Percentiles rank a stretch among this genome's conserved stretches.
Evolutionary conservation across 1,140 invertebrate species (phyloP).

Genomic region (Andrena cerasifolii): DNA sequence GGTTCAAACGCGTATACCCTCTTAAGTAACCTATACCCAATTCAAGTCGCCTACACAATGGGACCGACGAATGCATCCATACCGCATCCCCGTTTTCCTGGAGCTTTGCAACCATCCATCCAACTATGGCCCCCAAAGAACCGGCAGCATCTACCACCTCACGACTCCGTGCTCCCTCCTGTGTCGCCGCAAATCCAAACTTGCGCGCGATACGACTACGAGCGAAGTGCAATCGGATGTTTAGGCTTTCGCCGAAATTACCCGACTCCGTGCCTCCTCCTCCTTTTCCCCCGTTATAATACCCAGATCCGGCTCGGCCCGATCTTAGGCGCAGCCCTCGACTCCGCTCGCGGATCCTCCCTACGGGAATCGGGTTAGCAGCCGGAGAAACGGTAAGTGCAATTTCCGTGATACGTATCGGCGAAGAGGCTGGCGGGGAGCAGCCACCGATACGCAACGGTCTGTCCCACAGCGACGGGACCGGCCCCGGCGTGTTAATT

Average conservation of each 20-base stretch:
- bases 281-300: conserved; percentile 9
- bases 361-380: conserved; percentile 68
- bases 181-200: background rate
- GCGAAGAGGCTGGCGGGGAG: background rate
- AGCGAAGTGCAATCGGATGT: conserved; percentile 38
- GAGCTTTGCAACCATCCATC: too few species aligned
- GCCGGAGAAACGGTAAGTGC: conserved; percentile 68
- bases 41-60: too few species aligned
- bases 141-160: too few species aligned
- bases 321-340: conserved; percentile 2
- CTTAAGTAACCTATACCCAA: too few species aligned
- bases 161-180: background rate
- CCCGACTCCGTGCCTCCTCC: background rate
- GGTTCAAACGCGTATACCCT: too few species aligned
- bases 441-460: conserved; percentile 50
- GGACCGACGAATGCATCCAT: too few species aligned
- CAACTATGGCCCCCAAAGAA: too few species aligned
- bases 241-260: conserved; percentile 12
- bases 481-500: conserved; percentile 64
- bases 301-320: background rate
- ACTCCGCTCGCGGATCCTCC: conserved; percentile 14
- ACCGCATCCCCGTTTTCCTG: too few species aligned
- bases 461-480: conserved; percentile 41
- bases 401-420: conserved; percentile 70
- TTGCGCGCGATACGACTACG: background rate